Evolutionary conservation across 2,888 invertebrate species (phyloP), one percentile per base, ranked within the genome.

Genomic region (Drosophila mimetica): DNA sequence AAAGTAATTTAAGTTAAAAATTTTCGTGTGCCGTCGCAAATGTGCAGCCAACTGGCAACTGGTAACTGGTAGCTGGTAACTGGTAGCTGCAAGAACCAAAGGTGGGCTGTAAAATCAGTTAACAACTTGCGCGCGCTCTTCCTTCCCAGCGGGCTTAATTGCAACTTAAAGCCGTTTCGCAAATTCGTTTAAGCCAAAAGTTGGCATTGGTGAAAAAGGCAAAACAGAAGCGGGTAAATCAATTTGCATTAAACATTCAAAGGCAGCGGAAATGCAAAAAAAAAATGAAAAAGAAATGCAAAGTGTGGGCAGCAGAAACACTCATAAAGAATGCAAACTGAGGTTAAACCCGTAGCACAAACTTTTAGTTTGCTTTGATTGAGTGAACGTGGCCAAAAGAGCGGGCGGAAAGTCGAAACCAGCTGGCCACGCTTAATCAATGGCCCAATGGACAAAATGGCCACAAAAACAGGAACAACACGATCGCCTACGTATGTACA

Each of bases 1-100:
- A 83, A 83, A 84, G 84, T 84, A 84, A 83, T 84, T 83, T 83
- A 84, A 83, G 84, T 82, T 83, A 84, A 83, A 83, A 84, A 84
- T 74, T 83, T 79, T 79, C 69, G 79, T 79, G 71, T 76, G 77
- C 80, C 81, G 57, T 79, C 67, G 75, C 72, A 79, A 84, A 79
- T 79, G 82, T 79, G 82, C 82, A 84, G 64, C 84, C 70, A 83
- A 79, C 78, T 73, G 84, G 83, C 70, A 81, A 79, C 75, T 44
- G 42, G 42, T 25, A 44, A 44, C 44, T 25, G 44, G 25, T 28
- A 28, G 11, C 42, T 39, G 57, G 76, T n/a, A 64, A 64, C 22
- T 42, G 42, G 22, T 25, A 14, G 14, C 42, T 18, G 60, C 71
- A 61, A 61, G 30, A 18, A 16, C 41, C 37, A 25, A 22, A 66